These are phyloP conservation scores for Molorchus minor DNA, from an alignment of 2,888 invertebrate genomes.

Conservation along the genomic window DNA sequence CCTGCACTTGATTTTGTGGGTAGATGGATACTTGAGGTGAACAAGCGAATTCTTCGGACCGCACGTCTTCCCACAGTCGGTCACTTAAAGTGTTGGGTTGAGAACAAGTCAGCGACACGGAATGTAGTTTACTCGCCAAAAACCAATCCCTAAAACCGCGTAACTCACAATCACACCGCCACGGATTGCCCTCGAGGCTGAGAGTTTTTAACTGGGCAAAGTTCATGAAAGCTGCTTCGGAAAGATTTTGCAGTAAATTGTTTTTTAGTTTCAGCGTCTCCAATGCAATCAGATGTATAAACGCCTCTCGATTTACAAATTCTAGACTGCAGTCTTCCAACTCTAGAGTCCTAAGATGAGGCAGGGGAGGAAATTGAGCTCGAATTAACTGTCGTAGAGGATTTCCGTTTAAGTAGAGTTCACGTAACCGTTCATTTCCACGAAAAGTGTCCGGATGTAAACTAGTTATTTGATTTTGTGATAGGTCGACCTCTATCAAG, in stretches of 20 bases:
- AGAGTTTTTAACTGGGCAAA: slow-evolving; percentile 82
- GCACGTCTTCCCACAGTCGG: slow-evolving; percentile 80
- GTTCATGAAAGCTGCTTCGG: slow-evolving; percentile 74
- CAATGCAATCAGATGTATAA: slow-evolving; percentile 77
- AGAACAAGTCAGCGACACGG: slow-evolving; percentile 77
- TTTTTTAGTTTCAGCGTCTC: slow-evolving; percentile 82
- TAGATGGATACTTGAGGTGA: slow-evolving; percentile 71
- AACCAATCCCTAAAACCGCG: slow-evolving; percentile 87
- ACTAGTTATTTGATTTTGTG: slow-evolving; percentile 79
- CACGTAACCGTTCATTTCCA: slow-evolving; percentile 83
- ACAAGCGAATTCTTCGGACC: slow-evolving; percentile 82
- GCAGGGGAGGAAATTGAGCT: slow-evolving; percentile 83
- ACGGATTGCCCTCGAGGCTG: slow-evolving; percentile 84
- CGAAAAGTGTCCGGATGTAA: slow-evolving; percentile 82
- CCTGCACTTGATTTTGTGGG: slow-evolving; percentile 65
- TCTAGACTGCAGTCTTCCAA: slow-evolving; percentile 82
- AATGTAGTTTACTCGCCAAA: slow-evolving; percentile 76
- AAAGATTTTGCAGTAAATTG: slow-evolving; percentile 78
- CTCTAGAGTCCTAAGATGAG: slow-evolving; percentile 82
- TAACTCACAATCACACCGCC: slow-evolving; percentile 89
- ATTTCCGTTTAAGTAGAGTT: slow-evolving; percentile 83
- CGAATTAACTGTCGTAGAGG: slow-evolving; percentile 77
- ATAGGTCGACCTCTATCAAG: slow-evolving; percentile 86
- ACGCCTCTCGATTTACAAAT: slow-evolving; percentile 78
- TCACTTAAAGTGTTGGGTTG: slow-evolving; percentile 76